These are phyloP conservation scores for Distichodus sexfasciatus DNA, from an alignment of 2,797 vertebrate genomes.

Conservation along the genomic window DNA sequence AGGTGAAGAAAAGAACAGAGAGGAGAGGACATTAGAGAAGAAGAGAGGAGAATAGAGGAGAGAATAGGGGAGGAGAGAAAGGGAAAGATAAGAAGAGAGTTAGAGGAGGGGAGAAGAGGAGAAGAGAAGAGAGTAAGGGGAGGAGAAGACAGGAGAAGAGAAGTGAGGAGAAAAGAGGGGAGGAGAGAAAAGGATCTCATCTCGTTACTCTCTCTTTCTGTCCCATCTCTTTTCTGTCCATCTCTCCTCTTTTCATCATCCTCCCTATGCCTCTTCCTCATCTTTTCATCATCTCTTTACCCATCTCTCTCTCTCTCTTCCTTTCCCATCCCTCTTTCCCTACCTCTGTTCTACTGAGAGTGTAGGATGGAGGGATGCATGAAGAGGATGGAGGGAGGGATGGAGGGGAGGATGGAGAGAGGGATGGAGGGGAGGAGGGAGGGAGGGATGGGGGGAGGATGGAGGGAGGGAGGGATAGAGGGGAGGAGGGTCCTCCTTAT, in stretches of 20 bases:
- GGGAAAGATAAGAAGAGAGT: too few species aligned
- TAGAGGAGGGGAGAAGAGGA: too few species aligned
- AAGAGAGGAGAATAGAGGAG: too few species aligned
- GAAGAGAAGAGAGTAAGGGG: too few species aligned
- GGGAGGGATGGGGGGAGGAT: conserved; percentile 9
- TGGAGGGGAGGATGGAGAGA: conserved; percentile 16
- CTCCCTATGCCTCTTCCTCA: background rate
- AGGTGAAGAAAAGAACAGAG: too few species aligned
- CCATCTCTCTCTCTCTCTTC: background rate
- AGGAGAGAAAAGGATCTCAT: too few species aligned
- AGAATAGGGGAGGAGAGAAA: too few species aligned
- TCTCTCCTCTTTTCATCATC: background rate
- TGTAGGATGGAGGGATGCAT: conserved; percentile 11
- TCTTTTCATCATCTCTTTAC: background rate
- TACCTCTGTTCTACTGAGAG: conserved; percentile 11
- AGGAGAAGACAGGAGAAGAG: too few species aligned
- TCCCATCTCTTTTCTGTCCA: background rate
- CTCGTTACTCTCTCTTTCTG: background rate
- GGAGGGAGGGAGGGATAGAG: conserved; percentile 1
- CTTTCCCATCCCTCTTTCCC: background rate
- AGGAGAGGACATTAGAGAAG: too few species aligned
- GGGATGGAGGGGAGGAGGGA: conserved; percentile 13
- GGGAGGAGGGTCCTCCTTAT: background rate
- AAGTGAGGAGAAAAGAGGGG: too few species aligned
- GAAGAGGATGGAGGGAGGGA: conserved; percentile 17